Conservation (phyloP, 2,797 vertebrate genomes). For the Carcharodon carcharias region DNA sequence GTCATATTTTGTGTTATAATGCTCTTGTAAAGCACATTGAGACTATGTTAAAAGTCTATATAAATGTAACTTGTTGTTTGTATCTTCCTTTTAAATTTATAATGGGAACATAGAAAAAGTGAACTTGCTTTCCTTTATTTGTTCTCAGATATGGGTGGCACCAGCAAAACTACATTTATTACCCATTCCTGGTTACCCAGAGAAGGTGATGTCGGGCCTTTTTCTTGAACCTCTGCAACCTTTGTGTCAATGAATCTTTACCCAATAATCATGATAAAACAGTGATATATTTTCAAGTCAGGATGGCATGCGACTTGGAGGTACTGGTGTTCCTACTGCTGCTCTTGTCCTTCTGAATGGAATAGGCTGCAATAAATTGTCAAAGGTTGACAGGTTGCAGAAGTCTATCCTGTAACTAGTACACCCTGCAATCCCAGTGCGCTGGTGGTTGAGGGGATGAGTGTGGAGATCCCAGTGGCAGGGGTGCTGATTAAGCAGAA, state of each 20-base stretch:
- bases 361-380: background rate
- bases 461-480: background rate
- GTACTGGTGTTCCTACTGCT: background rate
- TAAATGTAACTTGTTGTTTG: background rate
- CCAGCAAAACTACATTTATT: background rate
- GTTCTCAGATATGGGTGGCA: background rate
- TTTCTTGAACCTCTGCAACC: background rate
- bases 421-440: background rate
- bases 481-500: background rate
- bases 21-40: no score
- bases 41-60: background rate
- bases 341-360: background rate
- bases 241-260: background rate
- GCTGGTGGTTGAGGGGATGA: background rate
- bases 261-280: background rate
- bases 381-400: background rate
- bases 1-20: no score
- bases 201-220: background rate
- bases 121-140: background rate
- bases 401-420: background rate
- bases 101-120: background rate
- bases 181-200: background rate
- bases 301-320: background rate
- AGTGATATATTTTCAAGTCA: background rate
- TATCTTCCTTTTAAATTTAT: background rate